phyloP scores from a whole-genome alignment of 2,888 invertebrate species.

The Panorpa germanica region DNA sequence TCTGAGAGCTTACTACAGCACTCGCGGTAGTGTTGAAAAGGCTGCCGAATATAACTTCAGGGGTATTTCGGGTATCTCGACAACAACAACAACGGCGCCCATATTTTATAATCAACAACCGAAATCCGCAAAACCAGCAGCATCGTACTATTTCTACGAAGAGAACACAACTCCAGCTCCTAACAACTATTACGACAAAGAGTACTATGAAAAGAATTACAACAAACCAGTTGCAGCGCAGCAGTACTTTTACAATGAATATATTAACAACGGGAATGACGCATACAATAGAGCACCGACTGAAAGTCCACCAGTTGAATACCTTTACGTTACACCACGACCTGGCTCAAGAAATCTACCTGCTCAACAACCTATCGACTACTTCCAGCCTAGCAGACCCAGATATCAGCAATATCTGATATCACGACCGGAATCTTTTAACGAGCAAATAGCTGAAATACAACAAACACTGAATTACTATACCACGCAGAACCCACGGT shows the following conservation, averaged over 20 bases:
- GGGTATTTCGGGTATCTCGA: no score
- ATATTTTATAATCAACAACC: slow-evolving; percentile 11
- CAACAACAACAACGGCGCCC: no score
- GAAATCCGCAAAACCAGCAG: slow-evolving; percentile 12
- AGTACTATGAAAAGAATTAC: slow-evolving; percentile 12
- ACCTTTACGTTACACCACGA: slow-evolving; percentile 29
- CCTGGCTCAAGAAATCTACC: slow-evolving; percentile 27
- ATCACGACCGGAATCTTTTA: slow-evolving; percentile 33
- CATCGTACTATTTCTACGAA: background rate
- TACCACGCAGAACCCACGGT: slow-evolving; percentile 33
- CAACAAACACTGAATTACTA: slow-evolving; percentile 45
- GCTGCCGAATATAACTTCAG: no score
- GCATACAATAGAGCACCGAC: no score
- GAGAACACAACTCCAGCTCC: slow-evolving; percentile 6
- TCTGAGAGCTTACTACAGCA: slow-evolving; percentile 38
- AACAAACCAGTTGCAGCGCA: slow-evolving; percentile 9
- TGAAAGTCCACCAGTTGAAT: slow-evolving; percentile 13
- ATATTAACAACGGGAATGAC: no score
- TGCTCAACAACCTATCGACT: slow-evolving; percentile 20
- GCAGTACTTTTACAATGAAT: slow-evolving; percentile 9
- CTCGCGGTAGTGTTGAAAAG: slow-evolving; percentile 30
- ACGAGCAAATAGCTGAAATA: slow-evolving; percentile 42
- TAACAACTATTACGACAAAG: slow-evolving; percentile 16
- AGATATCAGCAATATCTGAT: slow-evolving; percentile 18
- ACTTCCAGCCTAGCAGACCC: slow-evolving; percentile 9